Evolutionary conservation across 2,888 invertebrate genomes (phyloP), one percentile per base, ranked within the genome.

Genomic region (Tetrapedia diversipes): DNA sequence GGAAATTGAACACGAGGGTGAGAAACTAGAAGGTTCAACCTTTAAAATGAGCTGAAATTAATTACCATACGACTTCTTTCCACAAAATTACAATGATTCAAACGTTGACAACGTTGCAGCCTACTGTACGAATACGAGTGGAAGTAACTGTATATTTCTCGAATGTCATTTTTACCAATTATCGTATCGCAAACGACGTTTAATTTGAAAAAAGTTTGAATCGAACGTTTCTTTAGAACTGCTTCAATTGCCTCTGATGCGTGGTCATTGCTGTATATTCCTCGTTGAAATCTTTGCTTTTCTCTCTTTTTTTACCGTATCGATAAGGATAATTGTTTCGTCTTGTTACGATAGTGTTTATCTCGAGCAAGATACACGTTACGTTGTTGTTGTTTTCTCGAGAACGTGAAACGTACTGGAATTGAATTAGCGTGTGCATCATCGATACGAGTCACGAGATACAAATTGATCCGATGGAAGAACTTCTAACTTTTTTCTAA

Each of bases 261-360:
- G 8, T 10, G 4, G 43, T 19, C 7, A 4, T 7, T 32, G 32
- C 32, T 32, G n/a, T 19, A 8, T 8, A 2, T 45, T 43, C 7
- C 47, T 66, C 37, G 45, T 47, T 14, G 27, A 53, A 3, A 4
- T 32, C 32, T 32, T 32, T 8, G 32, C 8, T 1, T 8, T 32
- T 22, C 11, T 60, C 10, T 53, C 24, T n/a, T 14, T 27, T 6
- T 27, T 6, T 19, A 11, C 34, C 27, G 68, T 29, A 45, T 43
- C 53, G 68, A 63, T 53, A 16, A 45, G 4, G 43, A 63, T 63
- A 68, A 53, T 61, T 34, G 39, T n/a, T 22, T 14, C 51, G 51
- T 41, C 32, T 60, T 4, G 60, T 32, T 19, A 14, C 24, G 53
- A 34, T 39, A n/a, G n/a, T 60, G 19, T 27, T 53, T 1, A 34